Conservation (phyloP, 2,888 invertebrate species). For the Argyra leucocephala region DNA sequence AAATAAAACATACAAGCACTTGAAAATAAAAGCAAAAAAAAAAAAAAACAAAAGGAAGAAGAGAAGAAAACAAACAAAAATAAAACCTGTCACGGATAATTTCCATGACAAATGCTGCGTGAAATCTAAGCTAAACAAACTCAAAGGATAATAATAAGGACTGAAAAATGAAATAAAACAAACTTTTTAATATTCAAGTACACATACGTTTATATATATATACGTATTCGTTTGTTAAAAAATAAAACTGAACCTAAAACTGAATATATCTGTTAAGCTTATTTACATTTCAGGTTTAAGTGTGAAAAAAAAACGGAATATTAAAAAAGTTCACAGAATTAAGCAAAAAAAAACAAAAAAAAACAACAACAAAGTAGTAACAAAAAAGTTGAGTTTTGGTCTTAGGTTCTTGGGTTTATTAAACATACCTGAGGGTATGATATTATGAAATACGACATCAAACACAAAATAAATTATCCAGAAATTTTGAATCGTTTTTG, state of each 20-base stretch:
- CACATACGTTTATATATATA: too few species aligned
- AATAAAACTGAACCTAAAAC: too few species aligned
- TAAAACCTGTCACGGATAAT: conserved; percentile 19
- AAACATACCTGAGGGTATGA: too few species aligned
- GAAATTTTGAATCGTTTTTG: too few species aligned
- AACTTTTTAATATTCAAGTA: background rate
- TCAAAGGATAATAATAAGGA: background rate
- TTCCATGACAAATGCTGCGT: conserved; percentile 22
- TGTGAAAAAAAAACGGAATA: background rate
- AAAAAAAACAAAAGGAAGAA: background rate
- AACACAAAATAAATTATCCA: too few species aligned
- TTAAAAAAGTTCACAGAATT: background rate
- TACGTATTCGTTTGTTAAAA: too few species aligned
- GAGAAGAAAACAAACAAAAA: background rate
- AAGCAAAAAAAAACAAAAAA: too few species aligned
- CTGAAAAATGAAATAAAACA: background rate
- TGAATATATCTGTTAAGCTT: background rate
- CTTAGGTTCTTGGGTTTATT: too few species aligned
- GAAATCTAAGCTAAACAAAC: conserved; percentile 23
- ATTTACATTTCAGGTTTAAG: background rate
- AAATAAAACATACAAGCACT: background rate
- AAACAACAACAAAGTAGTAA: too few species aligned
- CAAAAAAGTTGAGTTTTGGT: too few species aligned
- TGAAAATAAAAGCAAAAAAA: background rate
- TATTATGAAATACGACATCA: too few species aligned